These are phyloP conservation scores for Dysmachus trigonus DNA, from an alignment of 2,888 invertebrate genomes.

Conservation along the genomic window DNA sequence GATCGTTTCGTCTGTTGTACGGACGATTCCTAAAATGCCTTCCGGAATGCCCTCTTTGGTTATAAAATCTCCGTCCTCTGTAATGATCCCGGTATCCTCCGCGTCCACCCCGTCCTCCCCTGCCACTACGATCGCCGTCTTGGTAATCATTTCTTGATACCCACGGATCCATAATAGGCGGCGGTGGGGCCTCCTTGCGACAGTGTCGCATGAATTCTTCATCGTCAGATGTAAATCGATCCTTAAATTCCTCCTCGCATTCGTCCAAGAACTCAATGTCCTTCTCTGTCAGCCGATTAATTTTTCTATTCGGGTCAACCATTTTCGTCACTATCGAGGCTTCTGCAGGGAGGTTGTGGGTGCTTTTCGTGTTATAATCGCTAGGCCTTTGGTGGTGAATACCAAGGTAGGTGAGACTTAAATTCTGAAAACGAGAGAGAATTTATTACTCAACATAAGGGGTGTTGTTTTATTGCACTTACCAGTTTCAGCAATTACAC, in stretches of 20 bases:
- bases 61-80: slow-evolving; percentile 1
- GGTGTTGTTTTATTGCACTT: slow-evolving; percentile 35
- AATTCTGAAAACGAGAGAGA: background rate
- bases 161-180: slow-evolving; percentile 73
- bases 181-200: slow-evolving; percentile 64
- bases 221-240: slow-evolving; percentile 72
- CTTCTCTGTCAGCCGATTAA: slow-evolving; percentile 67
- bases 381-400: background rate
- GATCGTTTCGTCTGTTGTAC: slow-evolving; percentile 1
- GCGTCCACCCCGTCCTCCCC: slow-evolving; percentile 40
- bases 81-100: slow-evolving; percentile 44
- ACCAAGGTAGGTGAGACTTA: slow-evolving; percentile 2
- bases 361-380: background rate
- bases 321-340: slow-evolving; percentile 52
- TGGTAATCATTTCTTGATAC: background rate
- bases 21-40: background rate
- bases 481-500: slow-evolving; percentile 61
- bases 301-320: slow-evolving; percentile 65
- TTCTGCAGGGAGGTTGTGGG: background rate
- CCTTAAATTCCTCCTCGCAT: slow-evolving; percentile 71
- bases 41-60: slow-evolving; percentile 23
- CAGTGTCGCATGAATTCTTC: slow-evolving; percentile 68
- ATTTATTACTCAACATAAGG: background rate
- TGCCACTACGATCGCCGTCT: background rate
- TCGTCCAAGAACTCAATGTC: slow-evolving; percentile 70